Evolutionary conservation across 2,113 vertebrate species (phyloP).

Genomic region (Cyanoderma ruficeps): DNA sequence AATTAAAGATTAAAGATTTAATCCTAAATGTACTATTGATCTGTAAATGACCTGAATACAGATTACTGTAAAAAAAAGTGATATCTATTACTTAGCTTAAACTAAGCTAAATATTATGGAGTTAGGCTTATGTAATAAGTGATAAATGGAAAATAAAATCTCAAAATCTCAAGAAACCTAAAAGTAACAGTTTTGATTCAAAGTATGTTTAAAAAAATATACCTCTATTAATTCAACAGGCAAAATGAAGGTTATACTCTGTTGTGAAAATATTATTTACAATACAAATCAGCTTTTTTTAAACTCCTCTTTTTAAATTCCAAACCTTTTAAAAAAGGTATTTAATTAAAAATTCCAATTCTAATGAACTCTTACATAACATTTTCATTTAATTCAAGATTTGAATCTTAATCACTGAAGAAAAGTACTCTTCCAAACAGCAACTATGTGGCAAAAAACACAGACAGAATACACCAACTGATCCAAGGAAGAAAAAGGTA

Average conservation of each 20-base stretch:
- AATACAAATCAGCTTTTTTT: not conserved
- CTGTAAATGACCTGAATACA: not conserved
- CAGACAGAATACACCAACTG: not conserved
- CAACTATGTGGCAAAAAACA: not conserved
- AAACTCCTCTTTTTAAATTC: not conserved
- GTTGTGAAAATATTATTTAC: not conserved
- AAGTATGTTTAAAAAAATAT: not conserved
- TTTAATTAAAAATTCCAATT: not conserved
- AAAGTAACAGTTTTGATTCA: not conserved
- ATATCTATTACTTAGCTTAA: not conserved
- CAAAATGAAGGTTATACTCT: not conserved
- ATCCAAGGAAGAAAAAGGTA: not conserved
- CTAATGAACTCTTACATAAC: not conserved
- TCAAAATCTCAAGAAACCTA: not conserved
- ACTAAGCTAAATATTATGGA: not conserved
- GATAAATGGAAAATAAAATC: not conserved
- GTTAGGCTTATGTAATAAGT: not conserved
- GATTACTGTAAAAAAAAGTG: not conserved
- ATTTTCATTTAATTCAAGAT: not conserved
- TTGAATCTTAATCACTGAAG: not conserved
- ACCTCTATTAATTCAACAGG: not conserved
- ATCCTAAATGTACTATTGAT: not conserved
- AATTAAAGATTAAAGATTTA: not conserved
- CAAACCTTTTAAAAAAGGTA: not conserved
- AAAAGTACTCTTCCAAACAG: not conserved